Evolutionary conservation across 2,113 vertebrate genomes (phyloP).

Genomic region (Rhinolophus ferrumequinum): DNA sequence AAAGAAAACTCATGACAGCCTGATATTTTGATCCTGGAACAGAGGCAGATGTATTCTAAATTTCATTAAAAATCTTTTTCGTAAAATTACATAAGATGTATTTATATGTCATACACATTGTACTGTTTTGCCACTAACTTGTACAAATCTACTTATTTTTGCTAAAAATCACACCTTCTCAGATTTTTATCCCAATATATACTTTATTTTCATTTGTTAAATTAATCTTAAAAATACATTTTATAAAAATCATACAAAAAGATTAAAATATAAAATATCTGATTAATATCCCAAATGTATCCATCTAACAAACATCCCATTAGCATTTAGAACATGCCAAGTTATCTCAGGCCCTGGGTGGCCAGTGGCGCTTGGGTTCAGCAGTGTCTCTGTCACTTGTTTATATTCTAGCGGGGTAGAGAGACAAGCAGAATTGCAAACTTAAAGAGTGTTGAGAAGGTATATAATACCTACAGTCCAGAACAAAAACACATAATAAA

Average conservation of each 20-base stretch:
- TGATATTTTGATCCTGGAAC: not conserved
- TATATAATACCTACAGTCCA: too few relatives aligned
- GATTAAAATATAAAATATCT: not conserved
- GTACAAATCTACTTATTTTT: not conserved
- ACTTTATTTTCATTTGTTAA: not conserved
- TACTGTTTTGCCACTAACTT: not conserved
- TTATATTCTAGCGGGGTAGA: not conserved
- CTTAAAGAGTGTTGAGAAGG: not conserved
- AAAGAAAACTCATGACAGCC: not conserved
- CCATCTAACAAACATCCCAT: not conserved
- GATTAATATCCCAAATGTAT: not conserved
- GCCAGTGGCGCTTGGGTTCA: not conserved
- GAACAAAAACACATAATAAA: not conserved
- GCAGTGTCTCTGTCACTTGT: not conserved
- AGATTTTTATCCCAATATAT: not conserved
- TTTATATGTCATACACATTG: not conserved
- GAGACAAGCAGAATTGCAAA: not conserved
- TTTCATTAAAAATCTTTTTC: not conserved
- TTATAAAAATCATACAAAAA: not conserved
- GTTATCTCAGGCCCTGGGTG: not conserved
- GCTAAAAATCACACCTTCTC: not conserved
- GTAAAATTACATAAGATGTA: not conserved
- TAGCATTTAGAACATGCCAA: not conserved
- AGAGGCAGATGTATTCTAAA: not conserved
- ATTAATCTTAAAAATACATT: not conserved